phyloP scores from a whole-genome alignment of 2,113 vertebrate species.

The Plestiodon gilberti region DNA sequence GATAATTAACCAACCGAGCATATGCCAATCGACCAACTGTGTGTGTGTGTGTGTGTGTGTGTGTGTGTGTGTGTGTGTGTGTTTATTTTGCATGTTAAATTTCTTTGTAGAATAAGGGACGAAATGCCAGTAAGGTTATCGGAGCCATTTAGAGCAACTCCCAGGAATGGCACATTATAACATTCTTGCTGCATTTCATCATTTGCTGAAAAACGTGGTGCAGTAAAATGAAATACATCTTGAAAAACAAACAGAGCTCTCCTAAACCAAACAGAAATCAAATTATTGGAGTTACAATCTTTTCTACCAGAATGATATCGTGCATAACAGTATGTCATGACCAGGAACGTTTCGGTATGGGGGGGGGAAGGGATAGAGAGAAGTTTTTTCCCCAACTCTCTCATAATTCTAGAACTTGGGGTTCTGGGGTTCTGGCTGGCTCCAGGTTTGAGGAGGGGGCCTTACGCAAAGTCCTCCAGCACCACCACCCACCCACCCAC shows the following conservation, averaged over 20 bases:
- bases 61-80: too few species aligned
- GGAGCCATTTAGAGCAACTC: neutral
- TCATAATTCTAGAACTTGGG: too few species aligned
- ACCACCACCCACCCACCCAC: too few species aligned
- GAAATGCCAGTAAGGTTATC: neutral
- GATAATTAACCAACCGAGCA: slow-evolving; percentile 1
- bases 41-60: too few species aligned
- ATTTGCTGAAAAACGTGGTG: neutral
- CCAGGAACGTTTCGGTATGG: neutral
- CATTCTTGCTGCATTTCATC: neutral
- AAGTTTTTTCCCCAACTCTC: too few species aligned
- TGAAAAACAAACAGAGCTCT: neutral
- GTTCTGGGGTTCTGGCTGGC: too few species aligned
- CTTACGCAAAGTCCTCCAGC: too few species aligned
- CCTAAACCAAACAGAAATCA: neutral
- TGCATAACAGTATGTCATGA: neutral
- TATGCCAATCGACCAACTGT: neutral
- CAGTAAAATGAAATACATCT: neutral
- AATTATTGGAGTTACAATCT: neutral
- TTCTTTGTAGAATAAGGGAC: neutral
- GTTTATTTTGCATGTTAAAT: neutral
- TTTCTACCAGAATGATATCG: neutral
- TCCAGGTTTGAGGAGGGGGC: too few species aligned
- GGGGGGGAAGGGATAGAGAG: too few species aligned
- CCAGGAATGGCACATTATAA: neutral